These are phyloP conservation scores for Drosophila picticornis DNA, from an alignment of 2,888 invertebrate species.

Conservation along the genomic window DNA sequence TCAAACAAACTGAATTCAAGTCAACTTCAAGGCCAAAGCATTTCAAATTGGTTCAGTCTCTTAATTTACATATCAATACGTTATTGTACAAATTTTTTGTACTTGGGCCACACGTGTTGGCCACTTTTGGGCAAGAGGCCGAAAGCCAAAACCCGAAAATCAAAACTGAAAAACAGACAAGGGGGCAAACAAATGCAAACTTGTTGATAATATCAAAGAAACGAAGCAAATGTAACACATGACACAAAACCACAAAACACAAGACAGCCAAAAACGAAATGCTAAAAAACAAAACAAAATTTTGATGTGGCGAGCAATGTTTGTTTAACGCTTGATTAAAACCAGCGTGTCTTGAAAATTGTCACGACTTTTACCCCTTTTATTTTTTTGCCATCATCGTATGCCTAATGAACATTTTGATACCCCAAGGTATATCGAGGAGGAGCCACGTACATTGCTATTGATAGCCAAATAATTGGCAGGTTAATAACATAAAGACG, in stretches of 20 bases:
- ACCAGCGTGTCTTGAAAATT: constrained; percentile 57
- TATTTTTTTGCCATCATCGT: constrained; percentile 23
- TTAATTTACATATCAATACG: constrained; percentile 72
- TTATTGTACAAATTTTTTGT: constrained; percentile 44
- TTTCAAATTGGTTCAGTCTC: constrained; percentile 68
- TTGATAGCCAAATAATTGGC: constrained; percentile 68
- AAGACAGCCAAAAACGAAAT: constrained; percentile 10
- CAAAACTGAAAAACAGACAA: constrained; percentile 11
- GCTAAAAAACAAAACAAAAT: constrained; percentile 8
- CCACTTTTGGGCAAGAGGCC: constrained; percentile 31
- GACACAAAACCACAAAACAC: constrained; percentile 30
- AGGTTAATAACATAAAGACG: constrained; percentile 70
- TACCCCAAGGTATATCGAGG: constrained; percentile 51
- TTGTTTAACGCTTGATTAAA: constrained; percentile 60
- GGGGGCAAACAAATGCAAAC: constrained; percentile 27
- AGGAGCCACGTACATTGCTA: constrained; percentile 48
- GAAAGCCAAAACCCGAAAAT: constrained; percentile 23
- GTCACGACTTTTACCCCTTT: constrained; percentile 54
- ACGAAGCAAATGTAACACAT: constrained; percentile 38
- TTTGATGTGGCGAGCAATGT: constrained; percentile 59
- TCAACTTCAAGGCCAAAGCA: constrained; percentile 74
- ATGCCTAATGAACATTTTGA: constrained; percentile 47
- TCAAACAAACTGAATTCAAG: constrained; percentile 40
- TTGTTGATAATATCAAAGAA: constrained; percentile 29
- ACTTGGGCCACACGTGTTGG: constrained; percentile 62